These are phyloP conservation scores for Alosa alosa DNA, from an alignment of 2,113 vertebrate species.

Conservation along the genomic window DNA sequence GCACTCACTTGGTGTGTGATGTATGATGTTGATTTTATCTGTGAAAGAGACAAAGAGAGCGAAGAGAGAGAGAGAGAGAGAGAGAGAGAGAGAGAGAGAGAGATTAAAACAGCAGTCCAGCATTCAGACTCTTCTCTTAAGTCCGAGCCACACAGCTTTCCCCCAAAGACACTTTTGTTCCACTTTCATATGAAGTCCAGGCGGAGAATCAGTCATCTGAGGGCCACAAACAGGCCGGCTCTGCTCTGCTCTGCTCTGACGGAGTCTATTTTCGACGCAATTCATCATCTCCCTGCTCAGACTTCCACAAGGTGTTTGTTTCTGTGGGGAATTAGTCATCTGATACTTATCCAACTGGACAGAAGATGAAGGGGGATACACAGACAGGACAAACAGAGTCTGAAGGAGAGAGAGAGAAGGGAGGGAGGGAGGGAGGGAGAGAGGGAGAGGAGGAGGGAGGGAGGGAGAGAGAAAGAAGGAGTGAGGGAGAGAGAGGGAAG, in stretches of 20 bases:
- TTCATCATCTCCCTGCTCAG: constrained; percentile 20
- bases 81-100: constrained; percentile 27
- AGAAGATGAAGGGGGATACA: neutral
- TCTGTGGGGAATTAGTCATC: constrained; percentile 16
- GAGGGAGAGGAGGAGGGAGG: neutral
- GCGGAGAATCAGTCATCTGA: constrained; percentile 14
- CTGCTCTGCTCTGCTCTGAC: neutral
- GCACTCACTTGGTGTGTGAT: constrained; percentile 68
- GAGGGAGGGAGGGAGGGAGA: neutral
- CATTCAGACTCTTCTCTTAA: constrained; percentile 27
- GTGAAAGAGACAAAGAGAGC: constrained; percentile 35
- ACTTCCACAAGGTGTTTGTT: constrained; percentile 16
- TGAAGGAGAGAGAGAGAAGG: neutral
- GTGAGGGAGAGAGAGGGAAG: neutral
- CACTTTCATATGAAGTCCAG: constrained; percentile 15
- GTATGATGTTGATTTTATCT: constrained; percentile 74
- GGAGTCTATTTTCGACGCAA: constrained; percentile 23
- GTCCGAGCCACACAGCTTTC: constrained; percentile 2
- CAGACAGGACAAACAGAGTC: neutral
- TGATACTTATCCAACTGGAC: constrained; percentile 24
- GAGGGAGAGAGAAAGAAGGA: neutral
- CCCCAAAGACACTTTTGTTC: constrained; percentile 25
- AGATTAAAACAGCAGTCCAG: constrained; percentile 10
- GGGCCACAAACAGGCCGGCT: neutral
- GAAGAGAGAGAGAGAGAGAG: neutral